Base-by-base conservation (phyloP, 2,888 invertebrate species). In the Agrochola litura region DNA sequence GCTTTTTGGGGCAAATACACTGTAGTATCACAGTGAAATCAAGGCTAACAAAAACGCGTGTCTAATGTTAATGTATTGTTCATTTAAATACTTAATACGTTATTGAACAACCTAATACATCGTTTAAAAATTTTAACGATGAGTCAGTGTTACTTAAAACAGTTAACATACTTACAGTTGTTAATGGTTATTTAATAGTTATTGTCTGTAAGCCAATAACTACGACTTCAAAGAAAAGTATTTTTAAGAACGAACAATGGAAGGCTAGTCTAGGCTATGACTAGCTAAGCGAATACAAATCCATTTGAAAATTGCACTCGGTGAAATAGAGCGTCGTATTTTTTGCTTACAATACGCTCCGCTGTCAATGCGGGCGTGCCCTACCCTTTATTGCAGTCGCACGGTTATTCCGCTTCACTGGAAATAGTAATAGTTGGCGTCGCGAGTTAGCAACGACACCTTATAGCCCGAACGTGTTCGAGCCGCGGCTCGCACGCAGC, bases 351-450 rank as follows among this genome's bases (percentile, higher is more conserved):
- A 76, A 76, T 81, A 72, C 68, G 78, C 74, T 74, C 77, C 86
- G 91, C 90, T 85, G 25, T 74, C 76, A 82, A 81, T 82, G 86
- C 76, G 81, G 83, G 81, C 85, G 85, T 88, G 84, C 89, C 86
- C 85, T 80, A 84, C 77, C 87, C 83, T 89, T 89, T 90, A 90
- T 89, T 90, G 87, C 88, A 89, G 88, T 90, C 86, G 85, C 91
- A 86, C 90, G 93, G 92, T 93, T 92, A 94, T 93, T 93, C 93
- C 93, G 92, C 94, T 94, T 94, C 94, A 94, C 86, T 94, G 93
- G 93, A 94, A 95, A 90, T 89, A 90, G 92, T 91, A 93, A 93
- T 90, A 91, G 88, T 90, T 86, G 77, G 89, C 84, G 81, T 84
- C 83, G 84, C 81, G 82, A 89, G 81, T 87, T 76, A 86, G 86